These are phyloP conservation scores for Neotoma lepida DNA, from an alignment of 2,113 vertebrate species.

Conservation along the genomic window DNA sequence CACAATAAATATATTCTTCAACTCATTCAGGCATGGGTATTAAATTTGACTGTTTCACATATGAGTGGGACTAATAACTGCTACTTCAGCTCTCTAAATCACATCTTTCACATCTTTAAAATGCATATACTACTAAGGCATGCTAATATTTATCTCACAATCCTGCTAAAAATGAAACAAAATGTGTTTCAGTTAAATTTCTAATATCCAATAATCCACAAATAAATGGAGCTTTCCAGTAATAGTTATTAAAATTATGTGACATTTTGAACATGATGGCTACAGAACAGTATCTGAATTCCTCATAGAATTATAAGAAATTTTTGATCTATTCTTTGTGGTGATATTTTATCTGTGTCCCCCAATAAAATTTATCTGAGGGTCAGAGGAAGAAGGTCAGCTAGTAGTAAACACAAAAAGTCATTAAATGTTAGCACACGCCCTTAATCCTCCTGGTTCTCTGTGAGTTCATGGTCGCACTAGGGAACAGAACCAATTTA, in stretches of 20 bases:
- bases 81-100: neutral
- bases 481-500: too few relatives aligned
- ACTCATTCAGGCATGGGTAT: neutral
- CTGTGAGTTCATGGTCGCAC: too few relatives aligned
- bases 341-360: too few relatives aligned
- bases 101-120: neutral
- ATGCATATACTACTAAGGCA: neutral
- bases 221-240: neutral
- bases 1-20: neutral
- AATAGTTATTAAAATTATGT: slow-evolving; percentile 13
- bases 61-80: neutral
- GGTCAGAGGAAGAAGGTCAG: too few relatives aligned
- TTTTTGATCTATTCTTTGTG: neutral
- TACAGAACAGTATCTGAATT: neutral
- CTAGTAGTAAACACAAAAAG: too few relatives aligned
- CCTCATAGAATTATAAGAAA: neutral
- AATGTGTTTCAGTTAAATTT: neutral
- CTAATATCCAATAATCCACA: neutral
- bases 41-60: neutral
- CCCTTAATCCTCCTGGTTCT: too few relatives aligned
- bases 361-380: too few relatives aligned
- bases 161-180: neutral
- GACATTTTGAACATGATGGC: neutral
- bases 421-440: too few relatives aligned
- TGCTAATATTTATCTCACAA: neutral